Conservation (phyloP, 2,888 invertebrate genomes). For the Tenodera sinensis region DNA sequence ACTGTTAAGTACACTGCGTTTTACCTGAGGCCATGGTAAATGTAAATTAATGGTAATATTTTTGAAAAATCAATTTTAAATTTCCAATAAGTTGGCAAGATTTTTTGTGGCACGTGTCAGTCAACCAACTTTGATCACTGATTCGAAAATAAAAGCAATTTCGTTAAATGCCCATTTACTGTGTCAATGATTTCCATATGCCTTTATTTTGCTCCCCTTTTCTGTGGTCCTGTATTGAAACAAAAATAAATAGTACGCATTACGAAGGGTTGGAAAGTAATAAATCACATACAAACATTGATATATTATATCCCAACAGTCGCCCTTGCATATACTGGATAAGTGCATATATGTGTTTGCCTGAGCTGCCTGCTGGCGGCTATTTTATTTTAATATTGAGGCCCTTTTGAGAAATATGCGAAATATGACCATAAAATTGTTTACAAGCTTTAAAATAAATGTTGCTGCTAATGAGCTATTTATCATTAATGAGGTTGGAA, state of each 20-base stretch:
- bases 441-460: not conserved
- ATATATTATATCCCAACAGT: not conserved
- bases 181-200: not conserved
- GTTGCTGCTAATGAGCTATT: not conserved
- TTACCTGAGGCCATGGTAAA: too few species aligned
- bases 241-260: not conserved
- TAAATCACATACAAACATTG: constrained; percentile 15
- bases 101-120: not conserved
- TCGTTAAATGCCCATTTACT: not conserved
- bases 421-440: not conserved
- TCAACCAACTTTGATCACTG: not conserved
- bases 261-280: not conserved
- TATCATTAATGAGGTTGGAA: not conserved
- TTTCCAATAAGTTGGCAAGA: too few species aligned
- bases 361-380: too few species aligned
- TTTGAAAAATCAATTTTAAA: too few species aligned
- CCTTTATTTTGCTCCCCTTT: not conserved
- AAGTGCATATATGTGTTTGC: not conserved
- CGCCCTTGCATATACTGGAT: not conserved
- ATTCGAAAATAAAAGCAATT: constrained; percentile 12
- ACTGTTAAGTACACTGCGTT: too few species aligned
- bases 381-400: not conserved
- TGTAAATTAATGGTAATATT: too few species aligned
- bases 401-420: not conserved
- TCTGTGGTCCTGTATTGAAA: not conserved